Percentiles rank a stretch among this genome's conserved stretches.
Conservation (phyloP, 2,797 vertebrate genomes). For the Ctenopoma multispine region DNA sequence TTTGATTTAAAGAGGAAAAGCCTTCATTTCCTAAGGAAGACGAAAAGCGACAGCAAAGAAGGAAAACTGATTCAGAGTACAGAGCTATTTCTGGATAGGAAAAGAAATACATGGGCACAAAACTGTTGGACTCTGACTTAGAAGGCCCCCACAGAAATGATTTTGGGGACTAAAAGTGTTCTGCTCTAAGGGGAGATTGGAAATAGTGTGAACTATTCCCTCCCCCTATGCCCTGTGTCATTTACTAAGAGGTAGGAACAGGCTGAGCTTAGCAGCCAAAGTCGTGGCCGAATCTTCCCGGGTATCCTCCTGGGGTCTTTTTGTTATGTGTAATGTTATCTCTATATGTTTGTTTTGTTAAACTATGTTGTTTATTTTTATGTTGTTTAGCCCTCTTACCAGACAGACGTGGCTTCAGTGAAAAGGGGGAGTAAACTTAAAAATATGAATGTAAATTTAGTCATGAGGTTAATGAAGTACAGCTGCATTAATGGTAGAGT, state of each 20-base stretch:
- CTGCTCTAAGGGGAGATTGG: slow-evolving; percentile 45
- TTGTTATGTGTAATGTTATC: slow-evolving; percentile 76
- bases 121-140: slow-evolving; percentile 67
- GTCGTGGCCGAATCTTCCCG: slow-evolving; percentile 75
- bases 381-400: slow-evolving; percentile 80
- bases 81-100: slow-evolving; percentile 71
- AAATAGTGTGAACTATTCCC: slow-evolving; percentile 60
- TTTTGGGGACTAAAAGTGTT: slow-evolving; percentile 39
- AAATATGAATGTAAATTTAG: slow-evolving; percentile 90
- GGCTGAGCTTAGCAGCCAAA: slow-evolving; percentile 76
- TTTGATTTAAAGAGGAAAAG: slow-evolving; percentile 72
- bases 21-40: slow-evolving; percentile 74
- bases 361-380: slow-evolving; percentile 81
- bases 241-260: slow-evolving; percentile 71
- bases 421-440: slow-evolving; percentile 79
- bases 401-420: slow-evolving; percentile 81
- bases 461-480: slow-evolving; percentile 87
- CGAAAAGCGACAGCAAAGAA: slow-evolving; percentile 56
- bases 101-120: slow-evolving; percentile 71
- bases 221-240: slow-evolving; percentile 69
- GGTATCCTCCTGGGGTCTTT: slow-evolving; percentile 73
- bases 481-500: slow-evolving; percentile 84
- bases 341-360: slow-evolving; percentile 80
- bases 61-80: slow-evolving; percentile 75
- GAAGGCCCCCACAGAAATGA: slow-evolving; percentile 57